Evolutionary conservation across 2,797 vertebrate species (phyloP).

Genomic region (Falco concolor): DNA sequence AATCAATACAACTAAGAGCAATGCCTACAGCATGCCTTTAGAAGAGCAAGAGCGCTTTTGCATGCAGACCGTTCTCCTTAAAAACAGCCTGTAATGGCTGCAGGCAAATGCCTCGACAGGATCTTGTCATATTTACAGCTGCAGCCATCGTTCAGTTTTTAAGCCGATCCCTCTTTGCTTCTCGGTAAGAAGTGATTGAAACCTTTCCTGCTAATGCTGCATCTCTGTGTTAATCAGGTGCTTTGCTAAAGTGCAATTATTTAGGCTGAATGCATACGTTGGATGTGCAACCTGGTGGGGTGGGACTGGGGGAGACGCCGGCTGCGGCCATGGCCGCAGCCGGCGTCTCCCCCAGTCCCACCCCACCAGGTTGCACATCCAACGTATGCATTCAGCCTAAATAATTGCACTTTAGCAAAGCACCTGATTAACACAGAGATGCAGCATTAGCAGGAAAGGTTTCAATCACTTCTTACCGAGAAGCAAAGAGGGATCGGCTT

Average conservation of each 20-base stretch:
- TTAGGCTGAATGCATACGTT: not conserved
- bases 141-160: fast-evolving
- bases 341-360: not conserved
- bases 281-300: fast-evolving
- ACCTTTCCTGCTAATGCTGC: not conserved
- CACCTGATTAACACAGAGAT: not conserved
- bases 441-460: not conserved
- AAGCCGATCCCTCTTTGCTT: not conserved
- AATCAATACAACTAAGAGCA: not conserved
- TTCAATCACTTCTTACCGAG: not conserved
- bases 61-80: not conserved
- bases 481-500: not conserved
- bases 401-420: not conserved
- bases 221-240: not conserved
- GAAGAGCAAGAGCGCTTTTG: not conserved
- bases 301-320: not conserved
- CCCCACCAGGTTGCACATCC: fast-evolving
- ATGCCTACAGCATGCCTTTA: not conserved
- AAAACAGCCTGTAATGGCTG: not conserved
- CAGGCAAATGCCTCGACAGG: not conserved
- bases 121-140: fast-evolving
- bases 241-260: not conserved
- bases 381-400: not conserved
- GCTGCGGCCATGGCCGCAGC: fast-evolving
- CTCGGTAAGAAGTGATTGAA: not conserved